phyloP scores from a whole-genome alignment of 2,888 invertebrate species.

The Phania funesta region DNA sequence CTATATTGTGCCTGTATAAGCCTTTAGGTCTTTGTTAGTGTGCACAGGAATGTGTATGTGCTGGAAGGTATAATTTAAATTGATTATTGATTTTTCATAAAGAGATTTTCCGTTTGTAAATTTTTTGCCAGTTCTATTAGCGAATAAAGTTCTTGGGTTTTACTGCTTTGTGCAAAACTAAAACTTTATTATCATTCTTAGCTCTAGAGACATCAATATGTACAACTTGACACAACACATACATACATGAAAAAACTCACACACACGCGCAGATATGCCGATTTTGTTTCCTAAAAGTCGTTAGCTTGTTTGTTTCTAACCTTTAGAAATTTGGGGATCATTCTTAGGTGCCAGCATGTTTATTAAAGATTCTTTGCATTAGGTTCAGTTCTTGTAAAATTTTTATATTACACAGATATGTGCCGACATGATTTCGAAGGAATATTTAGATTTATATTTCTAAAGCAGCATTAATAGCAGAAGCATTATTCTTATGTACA shows the following conservation, averaged over 20 bases:
- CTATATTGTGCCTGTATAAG: not conserved
- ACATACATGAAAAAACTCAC: not conserved
- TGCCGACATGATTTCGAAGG: not conserved
- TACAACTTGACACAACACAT: not conserved
- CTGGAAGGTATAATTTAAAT: not conserved
- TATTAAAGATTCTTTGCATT: not conserved
- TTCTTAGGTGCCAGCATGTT: not conserved
- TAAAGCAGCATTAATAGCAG: no score
- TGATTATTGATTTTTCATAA: constrained; percentile 40
- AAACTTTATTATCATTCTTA: constrained; percentile 33
- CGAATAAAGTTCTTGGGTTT: not conserved
- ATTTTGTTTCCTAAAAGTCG: not conserved
- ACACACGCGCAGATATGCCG: not conserved
- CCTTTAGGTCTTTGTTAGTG: not conserved
- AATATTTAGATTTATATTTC: not conserved
- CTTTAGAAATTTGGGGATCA: not conserved
- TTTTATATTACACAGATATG: no score
- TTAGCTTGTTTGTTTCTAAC: not conserved
- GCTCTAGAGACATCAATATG: constrained; percentile 26
- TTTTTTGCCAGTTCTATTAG: not conserved
- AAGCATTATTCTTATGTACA: no score
- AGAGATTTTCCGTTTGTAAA: not conserved
- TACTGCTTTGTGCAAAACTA: not conserved
- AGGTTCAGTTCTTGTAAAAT: not conserved
- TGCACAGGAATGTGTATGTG: not conserved